Percentiles rank a stretch among this genome's conserved stretches.
Conservation (phyloP, 1,140 invertebrate genomes). For the Aphaenogaster ashmeadi region DNA sequence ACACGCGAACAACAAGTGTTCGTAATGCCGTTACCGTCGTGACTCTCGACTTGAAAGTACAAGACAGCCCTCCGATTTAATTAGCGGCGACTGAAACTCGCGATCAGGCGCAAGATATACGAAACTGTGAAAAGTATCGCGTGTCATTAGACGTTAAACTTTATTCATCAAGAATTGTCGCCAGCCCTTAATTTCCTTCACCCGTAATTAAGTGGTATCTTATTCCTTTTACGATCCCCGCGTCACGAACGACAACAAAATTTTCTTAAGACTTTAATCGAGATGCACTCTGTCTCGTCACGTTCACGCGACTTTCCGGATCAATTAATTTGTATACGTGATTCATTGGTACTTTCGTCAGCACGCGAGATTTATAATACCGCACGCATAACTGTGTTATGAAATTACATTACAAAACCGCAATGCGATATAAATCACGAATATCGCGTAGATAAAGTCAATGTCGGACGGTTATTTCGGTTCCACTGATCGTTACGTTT, state of each 20-base stretch:
- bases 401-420: not conserved
- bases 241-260: constrained; percentile 17
- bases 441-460: constrained; percentile 7
- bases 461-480: constrained; percentile 27
- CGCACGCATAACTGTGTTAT: not conserved
- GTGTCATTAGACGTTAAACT: constrained; percentile 28
- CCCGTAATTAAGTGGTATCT: not conserved
- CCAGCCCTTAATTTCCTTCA: not conserved
- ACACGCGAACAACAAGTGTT: constrained; percentile 40
- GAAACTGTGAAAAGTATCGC: not conserved
- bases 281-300: not conserved
- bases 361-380: not conserved
- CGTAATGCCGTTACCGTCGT: not conserved
- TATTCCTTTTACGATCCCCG: not conserved
- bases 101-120: constrained; percentile 2
- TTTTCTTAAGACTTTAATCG: constrained; percentile 2
- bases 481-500: constrained; percentile 28
- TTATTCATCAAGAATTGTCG: constrained; percentile 4
- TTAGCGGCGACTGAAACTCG: constrained; percentile 19
- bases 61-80: constrained; percentile 4
- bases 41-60: constrained; percentile 12
- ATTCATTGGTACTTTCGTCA: not conserved
- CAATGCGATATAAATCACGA: constrained; percentile 9
- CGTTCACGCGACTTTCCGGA: not conserved
- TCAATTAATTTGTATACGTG: constrained; percentile 1